Conservation (phyloP, 2,888 invertebrate species). For the Eristalis arbustorum region DNA sequence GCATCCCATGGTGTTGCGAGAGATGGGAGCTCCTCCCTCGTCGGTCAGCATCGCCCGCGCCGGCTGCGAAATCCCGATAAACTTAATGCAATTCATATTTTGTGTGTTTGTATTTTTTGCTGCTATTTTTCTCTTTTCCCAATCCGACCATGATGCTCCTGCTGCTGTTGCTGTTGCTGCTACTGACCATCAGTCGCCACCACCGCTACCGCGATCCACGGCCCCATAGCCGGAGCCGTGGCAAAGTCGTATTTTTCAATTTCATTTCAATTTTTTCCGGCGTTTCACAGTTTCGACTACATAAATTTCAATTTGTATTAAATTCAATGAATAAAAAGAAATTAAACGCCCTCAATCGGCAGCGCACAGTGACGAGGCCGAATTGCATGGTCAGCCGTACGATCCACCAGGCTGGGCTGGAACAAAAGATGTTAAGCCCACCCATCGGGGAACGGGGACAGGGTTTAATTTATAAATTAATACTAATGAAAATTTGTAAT, state of each 20-base stretch:
- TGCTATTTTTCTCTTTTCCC: constrained; percentile 22
- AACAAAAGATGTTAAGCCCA: constrained; percentile 60
- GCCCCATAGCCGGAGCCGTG: not conserved
- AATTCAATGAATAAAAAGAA: constrained; percentile 66
- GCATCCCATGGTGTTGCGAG: constrained; percentile 29
- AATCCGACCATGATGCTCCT: constrained; percentile 4
- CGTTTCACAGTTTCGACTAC: constrained; percentile 69
- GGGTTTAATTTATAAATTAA: constrained; percentile 61
- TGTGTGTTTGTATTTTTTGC: constrained; percentile 65
- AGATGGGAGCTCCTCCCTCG: constrained; percentile 7
- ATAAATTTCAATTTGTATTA: constrained; percentile 70
- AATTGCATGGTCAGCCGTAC: not conserved
- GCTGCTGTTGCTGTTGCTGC: constrained; percentile 5
- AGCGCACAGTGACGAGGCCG: constrained; percentile 13
- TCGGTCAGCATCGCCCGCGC: constrained; percentile 19
- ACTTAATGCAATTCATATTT: constrained; percentile 71
- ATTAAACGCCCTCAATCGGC: constrained; percentile 60
- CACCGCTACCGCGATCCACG: not conserved
- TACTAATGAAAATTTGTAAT: constrained; percentile 61
- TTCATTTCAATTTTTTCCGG: constrained; percentile 67
- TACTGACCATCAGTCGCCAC: not conserved
- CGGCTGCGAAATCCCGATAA: constrained; percentile 69
- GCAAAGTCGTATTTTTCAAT: constrained; percentile 68
- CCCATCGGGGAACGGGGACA: constrained; percentile 14
- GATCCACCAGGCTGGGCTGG: not conserved